Base-by-base conservation (phyloP, 1,140 invertebrate genomes). In the Gryllus bimaculatus region DNA sequence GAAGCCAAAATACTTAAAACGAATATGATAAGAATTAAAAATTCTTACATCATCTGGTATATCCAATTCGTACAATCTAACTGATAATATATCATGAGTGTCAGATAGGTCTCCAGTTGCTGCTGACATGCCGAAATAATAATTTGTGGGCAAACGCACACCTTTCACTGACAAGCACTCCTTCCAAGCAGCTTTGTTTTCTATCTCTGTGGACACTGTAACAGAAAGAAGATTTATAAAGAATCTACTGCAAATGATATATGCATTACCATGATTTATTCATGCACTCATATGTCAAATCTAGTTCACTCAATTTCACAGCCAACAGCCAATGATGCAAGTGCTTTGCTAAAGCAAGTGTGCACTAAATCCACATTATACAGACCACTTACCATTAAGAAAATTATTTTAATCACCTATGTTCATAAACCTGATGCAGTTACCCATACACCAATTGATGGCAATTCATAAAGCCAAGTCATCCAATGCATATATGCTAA, bases 31-130 rank as follows among this genome's bases (percentile, higher is more conserved):
- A 5, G 26, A 5, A 5, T 39, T 39, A 2, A 39, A 39, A 39
- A 39, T 79, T 83, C 89, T 90, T 86, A 94, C 93, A 84, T 91
- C 90, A 80, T 91, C 89, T 75, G 91, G 88, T 66, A 90, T 84
- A 84, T 97, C 95, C 78, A 98, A 87, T 85, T 98, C 95, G 84
- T 93, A 98, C 81, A 97, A 90, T 86, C 96, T 95, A 76, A 99
- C 89, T 10, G 95, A 93, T 77, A 98, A 89, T 80, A 99, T 91
- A 85, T 99, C 98, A 88, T 99, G 98, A 85, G 96, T 98, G 89
- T 99, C 98, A 75, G 93, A 94, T 76, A 99, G 87, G 86, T 99
- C 96, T 10, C 98, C 98, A 8, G 98, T 99, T 1, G 96, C 97
- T 15, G 98, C 96, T 0, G 95, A 93, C 15, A 97, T 87, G 73